Evolutionary conservation across 2,113 vertebrate species (phyloP).

Genomic region (Xenopus laevis): DNA sequence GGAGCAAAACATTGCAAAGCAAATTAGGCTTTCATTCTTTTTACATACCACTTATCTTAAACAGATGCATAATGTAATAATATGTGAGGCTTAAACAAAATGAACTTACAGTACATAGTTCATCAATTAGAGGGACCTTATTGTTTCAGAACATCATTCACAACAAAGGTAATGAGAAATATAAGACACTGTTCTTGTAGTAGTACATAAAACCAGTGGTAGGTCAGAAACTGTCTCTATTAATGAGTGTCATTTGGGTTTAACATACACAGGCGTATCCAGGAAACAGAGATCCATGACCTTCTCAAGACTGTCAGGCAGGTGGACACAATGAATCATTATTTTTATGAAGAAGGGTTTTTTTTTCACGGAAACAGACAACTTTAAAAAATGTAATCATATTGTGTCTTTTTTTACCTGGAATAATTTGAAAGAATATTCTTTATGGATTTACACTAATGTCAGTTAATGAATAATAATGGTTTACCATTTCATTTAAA

Average conservation of each 20-base stretch:
- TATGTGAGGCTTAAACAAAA: too few species aligned
- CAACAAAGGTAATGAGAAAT: conserved; percentile 43
- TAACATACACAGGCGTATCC: conserved; percentile 40
- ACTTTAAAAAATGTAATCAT: conserved; percentile 3
- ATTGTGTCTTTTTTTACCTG: background rate
- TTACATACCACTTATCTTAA: too few species aligned
- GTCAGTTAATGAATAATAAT: too few species aligned
- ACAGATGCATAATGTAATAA: too few species aligned
- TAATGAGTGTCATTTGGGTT: conserved; percentile 50
- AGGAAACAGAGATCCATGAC: conserved; percentile 44
- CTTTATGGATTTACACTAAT: too few species aligned
- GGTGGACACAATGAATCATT: conserved; percentile 1
- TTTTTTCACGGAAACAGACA: conserved; percentile 12
- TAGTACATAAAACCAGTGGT: conserved; percentile 14
- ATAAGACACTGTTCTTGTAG: conserved; percentile 32
- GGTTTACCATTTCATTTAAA: background rate
- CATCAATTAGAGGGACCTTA: conserved; percentile 24
- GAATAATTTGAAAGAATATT: too few species aligned
- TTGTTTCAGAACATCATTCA: conserved; percentile 42
- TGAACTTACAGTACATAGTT: background rate
- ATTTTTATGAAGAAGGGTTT: background rate
- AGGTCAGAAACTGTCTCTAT: conserved; percentile 45
- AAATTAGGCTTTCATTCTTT: too few species aligned
- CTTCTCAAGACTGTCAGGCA: conserved; percentile 44
- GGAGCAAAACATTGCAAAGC: too few species aligned